These are phyloP conservation scores for Synergus itoensis DNA, from an alignment of 2,888 invertebrate species.

Conservation along the genomic window DNA sequence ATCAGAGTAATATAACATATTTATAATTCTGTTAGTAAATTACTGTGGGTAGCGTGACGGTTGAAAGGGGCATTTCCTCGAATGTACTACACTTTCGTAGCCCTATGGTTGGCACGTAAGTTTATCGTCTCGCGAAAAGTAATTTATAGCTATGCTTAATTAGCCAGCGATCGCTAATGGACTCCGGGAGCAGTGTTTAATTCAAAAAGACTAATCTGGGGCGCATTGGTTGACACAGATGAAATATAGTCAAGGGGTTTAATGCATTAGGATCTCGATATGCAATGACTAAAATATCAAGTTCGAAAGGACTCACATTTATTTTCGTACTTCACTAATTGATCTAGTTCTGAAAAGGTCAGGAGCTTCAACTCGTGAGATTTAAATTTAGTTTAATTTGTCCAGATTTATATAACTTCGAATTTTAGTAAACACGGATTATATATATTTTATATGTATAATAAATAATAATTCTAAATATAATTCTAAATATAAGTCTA, in stretches of 20 bases:
- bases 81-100: constrained; percentile 17
- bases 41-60: constrained; percentile 12
- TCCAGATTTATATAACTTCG: too few species aligned
- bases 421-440: too few species aligned
- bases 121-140: constrained; percentile 58
- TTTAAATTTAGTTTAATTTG: background rate
- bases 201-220: constrained; percentile 56
- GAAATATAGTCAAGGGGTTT: constrained; percentile 31
- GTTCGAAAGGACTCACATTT: background rate
- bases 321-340: background rate
- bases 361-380: background rate
- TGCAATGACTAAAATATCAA: constrained; percentile 1
- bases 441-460: too few species aligned
- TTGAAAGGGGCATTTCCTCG: constrained; percentile 28
- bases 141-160: constrained; percentile 65
- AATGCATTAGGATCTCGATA: constrained; percentile 32
- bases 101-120: constrained; percentile 45
- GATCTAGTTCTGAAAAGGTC: background rate
- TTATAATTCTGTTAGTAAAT: background rate
- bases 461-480: too few species aligned
- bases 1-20: background rate
- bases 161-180: constrained; percentile 66
- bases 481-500: too few species aligned
- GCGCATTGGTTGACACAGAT: constrained; percentile 35
- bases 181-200: constrained; percentile 61